Base-by-base conservation (phyloP, 2,797 vertebrate genomes). In the Aselliscus stoliczkanus region DNA sequence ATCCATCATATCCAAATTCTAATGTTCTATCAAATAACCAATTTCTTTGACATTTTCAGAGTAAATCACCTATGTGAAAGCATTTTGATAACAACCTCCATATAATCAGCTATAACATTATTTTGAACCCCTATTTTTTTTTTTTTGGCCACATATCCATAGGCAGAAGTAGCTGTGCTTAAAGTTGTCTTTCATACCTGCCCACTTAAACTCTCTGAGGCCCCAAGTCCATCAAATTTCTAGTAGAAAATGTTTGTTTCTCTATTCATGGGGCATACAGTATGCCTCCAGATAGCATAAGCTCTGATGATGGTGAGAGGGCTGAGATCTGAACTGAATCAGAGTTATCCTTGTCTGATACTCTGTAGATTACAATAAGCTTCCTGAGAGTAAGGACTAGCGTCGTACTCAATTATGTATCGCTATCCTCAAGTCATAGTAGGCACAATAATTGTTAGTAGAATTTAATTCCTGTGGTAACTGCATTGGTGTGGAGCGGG, bases 1-100 rank as follows among this genome's bases (percentile, higher is more conserved):
- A 79, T 29, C 34, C 29, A 52, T 90, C 27, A 37, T 25, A 58
- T 70, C 20, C 39, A 17, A 94, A 64, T 69, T 92, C 37, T 94
- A 88, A 76, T 15, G 31, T 67, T 3, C 21, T n/a, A 82, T 84
- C 1, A 65, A 69, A 88, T 77, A 25, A 76, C 54, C 72, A 73
- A 90, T 84, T 90, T 84, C 17, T 76, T 86, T 82, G 64, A 64
- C 9, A 60, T 92, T 94, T 50, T 82, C 27, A 82, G 77, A 92
- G 65, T 83, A 89, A 93, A 91, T 75, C 5, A 69, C 12, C 20
- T 54, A 56, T 69, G 8, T 69, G 54, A 93, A 86, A 84, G 10
- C 15, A 90, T 94, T 85, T 80, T 92, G 54, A 88, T 80, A 93
- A 58, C 9, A 77, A 73, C 12, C 34, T 69, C 23, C 88, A 31